Evolutionary conservation across 2,797 vertebrate genomes (phyloP), one percentile per base, ranked within the genome.

Genomic region (Eupleurogrammus muticus): DNA sequence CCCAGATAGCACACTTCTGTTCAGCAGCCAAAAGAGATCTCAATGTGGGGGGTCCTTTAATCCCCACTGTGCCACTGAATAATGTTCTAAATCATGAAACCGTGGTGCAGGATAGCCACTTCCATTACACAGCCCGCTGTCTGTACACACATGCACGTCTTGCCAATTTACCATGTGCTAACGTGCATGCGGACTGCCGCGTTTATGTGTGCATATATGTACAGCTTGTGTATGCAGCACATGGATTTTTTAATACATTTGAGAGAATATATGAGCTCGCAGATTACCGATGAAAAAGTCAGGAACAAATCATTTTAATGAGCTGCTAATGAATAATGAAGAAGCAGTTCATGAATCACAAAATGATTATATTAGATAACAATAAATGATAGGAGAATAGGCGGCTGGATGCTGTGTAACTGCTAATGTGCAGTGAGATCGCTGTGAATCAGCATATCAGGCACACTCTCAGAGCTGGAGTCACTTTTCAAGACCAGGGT

Each of bases 1-100:
- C 84, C 82, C 79, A 79, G 79, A 76, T 84, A 82, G 62, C 80
- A 84, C 42, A 66, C 83, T 90, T 83, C 69, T 84, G 69, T 82
- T 85, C 80, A 73, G 73, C 66, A 84, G 74, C 87, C 86, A 87
- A 85, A 87, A 82, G 84, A 65, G 77, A 82, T 90, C 46, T 19
- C 61, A 58, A 75, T 35, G 69, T 23, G 49, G 82, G 81, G 73
- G 79, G 48, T 78, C 75, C 62, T 85, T 83, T 75, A 63, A 85
- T 86, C 66, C 82, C 73, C 48, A 63, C 53, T 34, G 56, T 70
- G 75, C 55, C 68, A 59, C 59, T 76, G 73, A 77, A 86, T 86
- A 79, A 81, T 77, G 74, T 81, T 79, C 84, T 79, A 76, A 85
- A 80, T 83, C 8, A 65, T 47, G 72, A 69, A 71, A 65, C 58